Base-by-base conservation (phyloP, 1,140 invertebrate species). In the Catajapyx aquilonaris region DNA sequence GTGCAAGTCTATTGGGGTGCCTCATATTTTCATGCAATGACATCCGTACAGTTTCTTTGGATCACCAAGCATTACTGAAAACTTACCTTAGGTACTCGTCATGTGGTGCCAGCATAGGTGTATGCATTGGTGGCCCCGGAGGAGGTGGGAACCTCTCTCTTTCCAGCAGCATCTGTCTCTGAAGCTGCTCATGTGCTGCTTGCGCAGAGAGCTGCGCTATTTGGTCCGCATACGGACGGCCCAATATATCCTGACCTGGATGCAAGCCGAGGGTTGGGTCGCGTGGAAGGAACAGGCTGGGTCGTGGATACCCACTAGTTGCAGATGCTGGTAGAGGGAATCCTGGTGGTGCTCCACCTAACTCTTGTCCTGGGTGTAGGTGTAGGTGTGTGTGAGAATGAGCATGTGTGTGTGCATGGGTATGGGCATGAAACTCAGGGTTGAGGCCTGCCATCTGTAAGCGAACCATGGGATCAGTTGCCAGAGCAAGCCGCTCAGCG, bases 401-500 rank as follows among this genome's bases (percentile, higher is more conserved):
- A 34, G 61, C 55, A 42, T 68, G 85, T 48, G 83, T 80, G 64
- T 88, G 85, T 46, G 80, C 79, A 59, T 83, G 77, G 35, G 78
- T 77, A 55, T 85, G 81, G 46, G 76, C 74, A 53, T 80, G 77
- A 56, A 76, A 79, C 57, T 75, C 76, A 40, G 71, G 76, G 46
- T 72, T 76, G 45, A 78, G 75, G 47, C 78, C 77, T 44, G 78
- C 78, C 77, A 87, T 81, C 61, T 85, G 80, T 41, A 86, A 62
- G 35, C 81, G 72, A 50, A 63, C 60, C 65, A 78, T 71, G 36
- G 75, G 73, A 55, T 78, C 76, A 35, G 69, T 71, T 41, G 72
- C 68, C 44, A 77, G 54, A 41, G 72, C 73, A 45, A 78, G 58
- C 42, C 75, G 56, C 52, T 79, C 75, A 39, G 71, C 69, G 42